phyloP scores from a whole-genome alignment of 2,797 vertebrate genomes.

The Picus viridis region DNA sequence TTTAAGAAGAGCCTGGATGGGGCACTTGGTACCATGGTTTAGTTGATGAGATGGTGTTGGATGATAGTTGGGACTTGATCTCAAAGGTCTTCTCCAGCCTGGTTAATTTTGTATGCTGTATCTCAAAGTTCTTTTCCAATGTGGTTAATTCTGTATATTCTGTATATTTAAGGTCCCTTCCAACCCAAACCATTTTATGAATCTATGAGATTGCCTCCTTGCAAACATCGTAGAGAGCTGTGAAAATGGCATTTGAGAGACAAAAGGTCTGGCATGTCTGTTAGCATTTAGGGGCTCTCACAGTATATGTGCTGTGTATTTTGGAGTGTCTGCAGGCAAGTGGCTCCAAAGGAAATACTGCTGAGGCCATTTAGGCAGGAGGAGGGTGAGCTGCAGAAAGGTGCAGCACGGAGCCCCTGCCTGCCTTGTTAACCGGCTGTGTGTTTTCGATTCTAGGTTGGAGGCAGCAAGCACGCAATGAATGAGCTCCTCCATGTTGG shows the following conservation, averaged over 20 bases:
- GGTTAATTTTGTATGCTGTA: too few relatives aligned
- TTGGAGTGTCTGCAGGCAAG: not conserved
- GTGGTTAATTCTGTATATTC: too few relatives aligned
- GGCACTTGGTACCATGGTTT: too few relatives aligned
- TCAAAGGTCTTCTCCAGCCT: too few relatives aligned
- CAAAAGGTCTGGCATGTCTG: not conserved
- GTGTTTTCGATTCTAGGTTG: slow-evolving; percentile 83
- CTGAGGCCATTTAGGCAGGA: not conserved
- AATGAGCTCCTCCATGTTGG: slow-evolving; percentile 89
- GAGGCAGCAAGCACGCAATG: slow-evolving; percentile 90
- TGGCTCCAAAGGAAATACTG: not conserved
- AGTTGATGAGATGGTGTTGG: too few relatives aligned
- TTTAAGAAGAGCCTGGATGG: too few relatives aligned
- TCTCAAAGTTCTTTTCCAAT: too few relatives aligned
- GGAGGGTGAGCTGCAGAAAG: not conserved
- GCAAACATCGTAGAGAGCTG: not conserved
- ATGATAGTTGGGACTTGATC: too few relatives aligned
- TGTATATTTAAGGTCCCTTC: too few relatives aligned
- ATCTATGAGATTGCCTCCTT: too few relatives aligned
- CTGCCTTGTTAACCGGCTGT: slow-evolving; percentile 49
- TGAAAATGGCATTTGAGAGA: not conserved
- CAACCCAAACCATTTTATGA: too few relatives aligned
- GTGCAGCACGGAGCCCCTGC: not conserved
- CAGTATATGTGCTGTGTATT: not conserved
- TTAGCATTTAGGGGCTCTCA: not conserved